A percentile compares a stretch with the other conserved stretches of the same genome.
These are phyloP conservation scores for Lithophane leautieri DNA, from an alignment of 2,888 invertebrate genomes.

Conservation along the genomic window DNA sequence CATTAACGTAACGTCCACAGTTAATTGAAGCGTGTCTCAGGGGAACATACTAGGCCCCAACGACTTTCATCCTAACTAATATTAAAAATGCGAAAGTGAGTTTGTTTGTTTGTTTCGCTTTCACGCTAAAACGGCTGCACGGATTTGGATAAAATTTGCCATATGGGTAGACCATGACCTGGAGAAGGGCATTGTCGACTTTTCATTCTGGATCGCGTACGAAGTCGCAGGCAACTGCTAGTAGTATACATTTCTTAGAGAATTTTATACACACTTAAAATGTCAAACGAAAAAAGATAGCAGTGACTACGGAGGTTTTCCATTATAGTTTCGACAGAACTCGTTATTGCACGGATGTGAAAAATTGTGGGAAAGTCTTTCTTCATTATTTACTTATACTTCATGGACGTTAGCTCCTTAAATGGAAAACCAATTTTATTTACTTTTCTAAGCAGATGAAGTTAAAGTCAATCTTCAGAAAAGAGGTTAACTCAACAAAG, in stretches of 20 bases:
- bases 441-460: background rate
- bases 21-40: slow-evolving; percentile 50
- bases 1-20: slow-evolving; percentile 26
- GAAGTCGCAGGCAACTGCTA: background rate
- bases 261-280: slow-evolving; percentile 37
- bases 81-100: background rate
- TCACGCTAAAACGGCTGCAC: background rate
- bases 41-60: slow-evolving; percentile 20
- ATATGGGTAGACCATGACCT: too few relatives aligned
- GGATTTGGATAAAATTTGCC: background rate
- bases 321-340: slow-evolving; percentile 53
- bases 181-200: too few relatives aligned
- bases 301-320: slow-evolving; percentile 29
- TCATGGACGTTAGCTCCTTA: background rate
- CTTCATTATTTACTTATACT: slow-evolving; percentile 7
- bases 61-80: slow-evolving; percentile 9
- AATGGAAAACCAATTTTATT: background rate
- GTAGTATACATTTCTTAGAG: slow-evolving; percentile 20
- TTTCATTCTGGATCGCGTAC: background rate
- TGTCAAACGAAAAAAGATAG: slow-evolving; percentile 33
- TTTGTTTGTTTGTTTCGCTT: background rate
- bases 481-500: slow-evolving; percentile 1
- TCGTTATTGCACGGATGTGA: slow-evolving; percentile 40
- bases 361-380: slow-evolving; percentile 17
- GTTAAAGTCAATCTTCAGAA: background rate